Percentiles rank a stretch among this genome's conserved stretches.
phyloP scores from a whole-genome alignment of 2,113 vertebrate genomes.

The Tyrannus savana region DNA sequence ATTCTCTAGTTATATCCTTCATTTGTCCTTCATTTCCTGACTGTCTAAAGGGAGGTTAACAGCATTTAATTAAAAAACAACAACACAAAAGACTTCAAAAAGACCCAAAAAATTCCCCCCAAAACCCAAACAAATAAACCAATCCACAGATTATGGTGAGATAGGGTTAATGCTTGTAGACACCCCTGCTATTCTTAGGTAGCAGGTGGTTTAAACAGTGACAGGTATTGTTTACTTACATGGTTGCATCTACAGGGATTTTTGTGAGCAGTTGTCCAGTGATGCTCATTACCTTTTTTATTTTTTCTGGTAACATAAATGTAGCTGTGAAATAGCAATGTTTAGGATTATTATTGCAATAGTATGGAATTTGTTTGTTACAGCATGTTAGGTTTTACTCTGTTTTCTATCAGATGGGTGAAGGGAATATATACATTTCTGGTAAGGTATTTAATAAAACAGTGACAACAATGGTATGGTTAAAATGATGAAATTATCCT shows the following conservation, averaged over 20 bases:
- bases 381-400: not conserved
- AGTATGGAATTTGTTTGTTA: not conserved
- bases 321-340: not conserved
- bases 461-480: not conserved
- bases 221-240: not conserved
- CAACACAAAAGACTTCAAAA: not conserved
- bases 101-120: not conserved
- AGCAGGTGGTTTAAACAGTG: not conserved
- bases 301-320: not conserved
- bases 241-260: not conserved
- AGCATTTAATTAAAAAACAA: not conserved
- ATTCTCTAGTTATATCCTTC: not conserved
- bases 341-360: not conserved
- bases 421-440: not conserved
- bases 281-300: not conserved
- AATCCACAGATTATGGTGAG: not conserved
- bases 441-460: not conserved
- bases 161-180: not conserved
- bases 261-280: not conserved
- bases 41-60: not conserved
- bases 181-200: not conserved
- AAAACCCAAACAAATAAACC: not conserved
- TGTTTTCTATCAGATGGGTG: not conserved
- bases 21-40: not conserved
- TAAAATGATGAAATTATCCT: slow-evolving; percentile 14